Base-by-base conservation (phyloP, 2,113 vertebrate species). In the Dicrurus megarhynchus region DNA sequence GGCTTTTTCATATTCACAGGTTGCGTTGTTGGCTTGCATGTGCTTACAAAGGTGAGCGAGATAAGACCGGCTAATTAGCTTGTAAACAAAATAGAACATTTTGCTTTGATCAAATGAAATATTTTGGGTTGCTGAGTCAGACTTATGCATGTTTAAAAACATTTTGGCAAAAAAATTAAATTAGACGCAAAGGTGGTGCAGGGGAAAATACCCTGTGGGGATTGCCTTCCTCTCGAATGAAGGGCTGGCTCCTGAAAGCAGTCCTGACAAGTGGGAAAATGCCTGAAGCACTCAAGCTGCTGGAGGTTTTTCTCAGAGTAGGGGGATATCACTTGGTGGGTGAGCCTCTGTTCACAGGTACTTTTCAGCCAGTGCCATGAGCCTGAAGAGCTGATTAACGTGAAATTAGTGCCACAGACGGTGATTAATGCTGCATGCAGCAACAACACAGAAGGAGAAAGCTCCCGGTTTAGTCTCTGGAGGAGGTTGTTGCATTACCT, bases 41-140 rank as follows among this genome's bases (percentile, higher is more conserved):
- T 81, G n/a, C 69, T 89, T 84, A 27, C 41, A 89, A 87, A 95
- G 94, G 91, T 84, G 84, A 89, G 44, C 1, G 9, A 95, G 80
- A 37, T 49, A 93, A 84, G 83, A 81, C 76, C 52, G 35, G 56
- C 73, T 97, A 87, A 95, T 96, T 93, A 95, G 64, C 86, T 91
- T 23, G 57, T 75, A 90, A 92, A 94, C 86, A 95, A 95, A 95
- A 63, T 0, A 71, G 86, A 90, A 78, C 76, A 52, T 70, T 89
- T 96, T 61, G 82, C 75, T 87, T 91, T 77, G 88, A 90, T 83
- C 82, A 88, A 73, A 83, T 60, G 19, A 95, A 95, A 74, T 63
- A 79, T 86, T 95, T 95, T 67, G 73, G 21, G 35, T 81, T 74
- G 76, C 86, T 88, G 79, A 92, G 55, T 90, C 86, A 93, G 95